Conservation (phyloP, 1,140 invertebrate genomes). For the Drosophila littoralis region DNA sequence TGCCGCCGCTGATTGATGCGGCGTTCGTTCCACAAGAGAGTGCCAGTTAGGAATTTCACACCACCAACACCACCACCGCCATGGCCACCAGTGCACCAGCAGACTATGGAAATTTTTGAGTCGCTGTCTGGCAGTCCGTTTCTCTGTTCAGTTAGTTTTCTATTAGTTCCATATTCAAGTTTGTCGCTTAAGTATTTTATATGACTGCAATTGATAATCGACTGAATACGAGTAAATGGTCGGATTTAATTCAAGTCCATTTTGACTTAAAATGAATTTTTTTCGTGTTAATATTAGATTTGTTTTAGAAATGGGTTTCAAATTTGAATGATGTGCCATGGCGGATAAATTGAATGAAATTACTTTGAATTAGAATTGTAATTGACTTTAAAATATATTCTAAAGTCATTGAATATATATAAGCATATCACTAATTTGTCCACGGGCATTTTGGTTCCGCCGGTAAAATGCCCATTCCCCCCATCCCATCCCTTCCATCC, state of each 20-base stretch:
- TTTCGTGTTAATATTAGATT: too few relatives aligned
- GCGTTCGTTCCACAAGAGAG: slow-evolving; percentile 67
- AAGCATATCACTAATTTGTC: too few relatives aligned
- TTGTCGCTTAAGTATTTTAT: slow-evolving; percentile 56
- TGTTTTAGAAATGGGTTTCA: too few relatives aligned
- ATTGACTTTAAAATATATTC: too few relatives aligned
- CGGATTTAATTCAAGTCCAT: neutral
- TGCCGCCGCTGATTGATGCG: slow-evolving; percentile 78
- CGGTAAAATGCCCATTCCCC: too few relatives aligned
- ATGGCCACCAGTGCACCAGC: slow-evolving; percentile 2
- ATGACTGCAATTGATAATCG: slow-evolving; percentile 8
- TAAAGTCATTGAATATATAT: too few relatives aligned
- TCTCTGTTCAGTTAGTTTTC: slow-evolving; percentile 24
- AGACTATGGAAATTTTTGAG: slow-evolving; percentile 67
- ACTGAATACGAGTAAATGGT: neutral
- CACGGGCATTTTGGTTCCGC: too few relatives aligned
- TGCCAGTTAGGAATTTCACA: slow-evolving; percentile 78
- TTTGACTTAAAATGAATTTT: too few relatives aligned
- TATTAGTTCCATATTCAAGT: slow-evolving; percentile 32
- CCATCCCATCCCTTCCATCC: too few relatives aligned
- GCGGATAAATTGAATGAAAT: too few relatives aligned
- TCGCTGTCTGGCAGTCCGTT: slow-evolving; percentile 55
- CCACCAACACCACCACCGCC: slow-evolving; percentile 33
- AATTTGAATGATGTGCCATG: too few relatives aligned
- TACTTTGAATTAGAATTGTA: too few relatives aligned